Base-by-base conservation (phyloP, 2,888 invertebrate genomes). In the Leptinotarsa rubiginosa region DNA sequence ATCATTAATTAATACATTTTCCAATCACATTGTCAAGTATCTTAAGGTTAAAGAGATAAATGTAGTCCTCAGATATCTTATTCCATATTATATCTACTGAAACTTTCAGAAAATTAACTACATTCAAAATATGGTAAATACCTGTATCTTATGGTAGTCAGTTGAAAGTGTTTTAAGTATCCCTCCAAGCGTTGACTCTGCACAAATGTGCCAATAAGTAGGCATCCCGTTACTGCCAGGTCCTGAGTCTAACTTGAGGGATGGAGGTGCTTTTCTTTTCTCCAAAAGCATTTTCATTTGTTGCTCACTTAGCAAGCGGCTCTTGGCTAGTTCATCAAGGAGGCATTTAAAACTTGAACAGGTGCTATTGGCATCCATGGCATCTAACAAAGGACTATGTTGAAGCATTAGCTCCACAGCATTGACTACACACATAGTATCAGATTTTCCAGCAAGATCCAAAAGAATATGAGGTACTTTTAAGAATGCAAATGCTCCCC, bases 401-500 rank as follows among this genome's bases (percentile, higher is more conserved):
- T 95, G 94, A 4, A 97, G 88, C n/a, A 98, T 89, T 80, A 95
- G 90, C 84, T 97, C 96, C 84, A 97, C 92, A 0, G 96, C 96
- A 84, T 94, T 93, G 18, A 95, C 92, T 47, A 97, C 91, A 76
- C 80, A 84, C 16, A 78, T 72, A 47, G 78, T 81, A 62, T 86
- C 86, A 65, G 81, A 75, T 72, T 81, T 83, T 69, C 83, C 84
- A 1, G 84, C 81, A 62, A 87, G 75, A 76, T 86, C 84, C 52
- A 84, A 92, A 65, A 97, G 90, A 65, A 96, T 92, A 83, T 94
- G 93, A 0, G 96, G 96, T 69, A 97, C 92, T 89, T 97, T 97
- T 12, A 98, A 90, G 85, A 97, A 97, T 0, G 96, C 95, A 85
- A 97, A 97, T 13, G 97, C 97, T 16, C 96, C 96, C 97, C 97